Evolutionary conservation across 2,888 invertebrate species (phyloP), one percentile per base, ranked within the genome.

Genomic region (Horisme vitalbata): DNA sequence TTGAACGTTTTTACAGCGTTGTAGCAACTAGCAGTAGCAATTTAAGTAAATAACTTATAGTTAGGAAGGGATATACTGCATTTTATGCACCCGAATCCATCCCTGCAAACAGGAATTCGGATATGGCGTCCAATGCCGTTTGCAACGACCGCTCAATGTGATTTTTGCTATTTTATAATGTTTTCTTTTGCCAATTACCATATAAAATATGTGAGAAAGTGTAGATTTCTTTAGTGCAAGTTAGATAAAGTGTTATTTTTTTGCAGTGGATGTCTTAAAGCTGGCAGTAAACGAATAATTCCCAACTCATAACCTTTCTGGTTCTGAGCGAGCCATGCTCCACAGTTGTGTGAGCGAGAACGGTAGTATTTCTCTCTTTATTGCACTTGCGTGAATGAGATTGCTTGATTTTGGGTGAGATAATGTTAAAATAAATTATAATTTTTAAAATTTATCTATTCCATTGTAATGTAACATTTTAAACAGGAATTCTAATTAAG

Each of bases 81-180:
- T 18, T 23, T 21, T 23, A 38, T 31, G 43, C 35, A 44, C 10
- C 28, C 9, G 15, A 81, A 55, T 86, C 33, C 83, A 71, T 28
- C 79, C 71, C 88, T 87, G 87, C 60, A 54, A 49, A 56, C 54
- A 65, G 71, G 77, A 80, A 83, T 82, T 83, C 75, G 80, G 80
- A 78, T 82, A 85, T 86, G 86, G 87, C 87, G 86, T 75, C 79
- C 77, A 72, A 82, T 78, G 82, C 78, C 75, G 68, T 69, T 69
- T 71, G 76, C 83, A 76, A 80, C 67, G 78, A 77, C 72, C 73
- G 68, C 65, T 73, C 58, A 69, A 71, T 72, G 83, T 79, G 79
- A 74, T 75, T 77, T 71, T 76, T 71, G 68, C 66, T 62, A 64
- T 68, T 76, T 61, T 15, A 62, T 77, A 73, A 60, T 52, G 59